Evolutionary conservation across 1,140 invertebrate species (phyloP).

Genomic region (Drosophila serrata): DNA sequence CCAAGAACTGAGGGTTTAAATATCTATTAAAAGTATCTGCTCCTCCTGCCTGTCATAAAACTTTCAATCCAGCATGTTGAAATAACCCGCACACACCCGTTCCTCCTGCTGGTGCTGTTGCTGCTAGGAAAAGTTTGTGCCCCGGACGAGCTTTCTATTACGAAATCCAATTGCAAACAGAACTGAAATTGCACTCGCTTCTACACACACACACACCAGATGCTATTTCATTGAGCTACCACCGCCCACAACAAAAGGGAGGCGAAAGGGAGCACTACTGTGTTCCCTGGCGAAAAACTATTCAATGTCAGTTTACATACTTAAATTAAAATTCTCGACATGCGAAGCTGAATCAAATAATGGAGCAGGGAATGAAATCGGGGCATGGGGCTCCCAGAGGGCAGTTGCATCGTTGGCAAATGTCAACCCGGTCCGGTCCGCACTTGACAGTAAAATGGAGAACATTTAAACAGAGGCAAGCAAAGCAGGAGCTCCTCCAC

Average conservation of each 20-base stretch:
- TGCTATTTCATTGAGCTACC: constrained; percentile 29
- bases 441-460: constrained; percentile 83
- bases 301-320: constrained; percentile 84
- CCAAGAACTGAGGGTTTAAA: constrained; percentile 14
- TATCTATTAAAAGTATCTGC: constrained; percentile 61
- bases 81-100: constrained; percentile 46
- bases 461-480: constrained; percentile 73
- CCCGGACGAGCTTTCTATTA: constrained; percentile 52
- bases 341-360: constrained; percentile 42
- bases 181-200: constrained; percentile 66
- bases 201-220: constrained; percentile 6
- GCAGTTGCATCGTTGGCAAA: constrained; percentile 64
- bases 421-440: constrained; percentile 71
- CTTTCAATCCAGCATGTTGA: constrained; percentile 32
- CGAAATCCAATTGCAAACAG: constrained; percentile 72
- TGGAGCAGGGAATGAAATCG: constrained; percentile 11
- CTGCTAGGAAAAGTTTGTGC: constrained; percentile 50
- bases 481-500: constrained; percentile 26
- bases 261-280: constrained; percentile 18
- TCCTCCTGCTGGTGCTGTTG: background rate
- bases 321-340: constrained; percentile 82
- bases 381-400: constrained; percentile 34
- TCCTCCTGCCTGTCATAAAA: constrained; percentile 40
- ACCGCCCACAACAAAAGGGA: constrained; percentile 66
- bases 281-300: constrained; percentile 63